A percentile compares a stretch with the other conserved stretches of the same genome.
phyloP scores from a whole-genome alignment of 1,140 invertebrate species.

The Bombus turneri region DNA sequence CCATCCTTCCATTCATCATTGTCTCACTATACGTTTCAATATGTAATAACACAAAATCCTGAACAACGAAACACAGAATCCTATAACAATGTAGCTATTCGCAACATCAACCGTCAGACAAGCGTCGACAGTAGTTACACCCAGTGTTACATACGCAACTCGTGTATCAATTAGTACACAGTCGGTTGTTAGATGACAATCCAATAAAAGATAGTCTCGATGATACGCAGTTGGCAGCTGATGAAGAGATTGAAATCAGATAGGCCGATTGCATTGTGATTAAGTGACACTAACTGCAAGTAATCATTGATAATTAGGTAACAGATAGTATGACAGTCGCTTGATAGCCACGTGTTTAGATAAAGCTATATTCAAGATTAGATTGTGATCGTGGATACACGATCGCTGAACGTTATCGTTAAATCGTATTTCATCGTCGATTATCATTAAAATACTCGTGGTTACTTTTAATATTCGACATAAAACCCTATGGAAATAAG shows the following conservation, averaged over 20 bases:
- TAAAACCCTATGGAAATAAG: background rate
- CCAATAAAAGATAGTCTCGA: conserved; percentile 4
- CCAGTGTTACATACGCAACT: background rate
- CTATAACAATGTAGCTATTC: background rate
- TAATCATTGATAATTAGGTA: conserved; percentile 22
- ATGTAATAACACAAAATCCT: no score
- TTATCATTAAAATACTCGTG: background rate
- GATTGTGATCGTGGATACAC: no score
- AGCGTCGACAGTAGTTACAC: background rate
- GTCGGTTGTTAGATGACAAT: background rate
- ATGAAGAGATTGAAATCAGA: conserved; percentile 4
- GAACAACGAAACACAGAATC: background rate
- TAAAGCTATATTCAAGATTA: background rate
- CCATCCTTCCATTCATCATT: no score
- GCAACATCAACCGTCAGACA: background rate
- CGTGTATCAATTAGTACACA: background rate
- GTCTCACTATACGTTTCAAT: no score
- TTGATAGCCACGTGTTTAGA: conserved; percentile 2
- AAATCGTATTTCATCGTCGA: background rate
- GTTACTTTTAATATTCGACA: background rate
- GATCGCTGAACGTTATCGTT: background rate
- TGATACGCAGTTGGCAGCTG: background rate
- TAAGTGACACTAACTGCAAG: background rate
- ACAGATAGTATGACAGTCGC: background rate
- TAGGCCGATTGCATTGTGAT: background rate